Evolutionary conservation across 1,140 invertebrate genomes (phyloP), one percentile per base, ranked within the genome.

Genomic region (Cataglyphis hispanica): DNA sequence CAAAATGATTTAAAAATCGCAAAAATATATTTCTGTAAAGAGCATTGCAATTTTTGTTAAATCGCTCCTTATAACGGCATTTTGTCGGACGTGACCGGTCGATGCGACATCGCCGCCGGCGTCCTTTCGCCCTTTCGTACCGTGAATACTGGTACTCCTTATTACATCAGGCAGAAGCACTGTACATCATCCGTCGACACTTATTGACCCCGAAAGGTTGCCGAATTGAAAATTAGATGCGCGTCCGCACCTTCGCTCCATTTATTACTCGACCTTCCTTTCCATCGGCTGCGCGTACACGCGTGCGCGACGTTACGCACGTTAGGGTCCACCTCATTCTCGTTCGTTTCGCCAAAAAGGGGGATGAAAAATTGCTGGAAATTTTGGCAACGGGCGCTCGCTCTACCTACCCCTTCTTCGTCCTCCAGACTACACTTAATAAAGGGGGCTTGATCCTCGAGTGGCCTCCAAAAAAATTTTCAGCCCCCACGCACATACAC

Each of bases 171-270:
- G 70, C 83, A 69, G 27, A 25, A 60, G 31, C 53, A 81, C 89
- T 87, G 91, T 94, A 94, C 84, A 93, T 94, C 93, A 94, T 94
- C 88, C 92, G 86, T 90, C 92, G 93, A 94, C 93, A 93, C 93
- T 94, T 93, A 94, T 94, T 94, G 93, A 94, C 93, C 93, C 90
- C 90, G 90, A 89, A 78, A 90, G 53, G 76, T 86, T 81, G 86
- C 78, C 90, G 88, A 93, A 94, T 93, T 93, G 93, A 93, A 94
- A 94, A 94, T 93, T 94, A 93, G 92, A 90, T 86, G 87, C 87
- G 89, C 83, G 86, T 90, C 87, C 91, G 89, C 91, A 87, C 86
- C 86, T 91, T 72, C 85, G 80, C 53, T 87, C 91, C 91, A 93
- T 93, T 93, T 93, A 92, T 93, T 91, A 94, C 86, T 80, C 80